Percentiles rank a stretch among this genome's conserved stretches.
Evolutionary conservation across 1,140 invertebrate species (phyloP).

Genomic region (Drosophila malerkotliana): DNA sequence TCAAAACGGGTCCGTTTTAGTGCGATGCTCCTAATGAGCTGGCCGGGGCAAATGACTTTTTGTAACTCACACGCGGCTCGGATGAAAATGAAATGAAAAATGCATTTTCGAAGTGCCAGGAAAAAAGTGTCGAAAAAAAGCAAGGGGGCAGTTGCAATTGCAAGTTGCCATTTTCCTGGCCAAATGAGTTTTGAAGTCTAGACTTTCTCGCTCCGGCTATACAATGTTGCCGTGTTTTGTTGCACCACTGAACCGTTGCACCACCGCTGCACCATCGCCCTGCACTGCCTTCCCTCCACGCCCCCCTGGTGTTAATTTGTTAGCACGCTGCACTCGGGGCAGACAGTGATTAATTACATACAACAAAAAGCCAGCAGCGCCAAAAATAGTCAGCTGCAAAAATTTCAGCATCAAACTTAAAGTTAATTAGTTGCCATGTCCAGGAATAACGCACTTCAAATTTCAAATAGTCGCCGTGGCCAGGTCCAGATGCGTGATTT

Average conservation of each 20-base stretch:
- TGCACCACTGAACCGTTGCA: slow-evolving; percentile 36
- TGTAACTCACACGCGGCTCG: slow-evolving; percentile 75
- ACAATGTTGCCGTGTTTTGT: slow-evolving; percentile 80
- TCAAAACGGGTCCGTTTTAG: slow-evolving; percentile 32
- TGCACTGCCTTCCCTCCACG: not conserved
- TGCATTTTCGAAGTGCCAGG: slow-evolving; percentile 62
- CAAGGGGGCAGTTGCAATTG: slow-evolving; percentile 43
- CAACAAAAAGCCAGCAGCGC: slow-evolving; percentile 28
- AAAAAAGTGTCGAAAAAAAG: slow-evolving; percentile 25
- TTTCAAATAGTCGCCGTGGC: slow-evolving; percentile 29
- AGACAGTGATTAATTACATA: slow-evolving; percentile 79
- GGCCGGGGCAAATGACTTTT: slow-evolving; percentile 72
- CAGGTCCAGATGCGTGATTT: slow-evolving; percentile 46
- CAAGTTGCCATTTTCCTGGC: slow-evolving; percentile 52
- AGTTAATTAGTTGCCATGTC: slow-evolving; percentile 78
- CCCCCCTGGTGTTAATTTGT: slow-evolving; percentile 74
- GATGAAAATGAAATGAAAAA: slow-evolving; percentile 72
- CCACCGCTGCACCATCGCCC: slow-evolving; percentile 5
- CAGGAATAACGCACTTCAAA: slow-evolving; percentile 48
- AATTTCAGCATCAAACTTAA: slow-evolving; percentile 46
- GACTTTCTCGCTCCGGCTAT: slow-evolving; percentile 19
- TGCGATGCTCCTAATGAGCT: slow-evolving; percentile 64
- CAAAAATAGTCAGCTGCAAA: slow-evolving; percentile 57
- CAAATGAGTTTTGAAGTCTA: slow-evolving; percentile 53
- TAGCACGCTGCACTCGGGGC: slow-evolving; percentile 71